phyloP scores from a whole-genome alignment of 2,797 vertebrate species.

The Brotula barbata region DNA sequence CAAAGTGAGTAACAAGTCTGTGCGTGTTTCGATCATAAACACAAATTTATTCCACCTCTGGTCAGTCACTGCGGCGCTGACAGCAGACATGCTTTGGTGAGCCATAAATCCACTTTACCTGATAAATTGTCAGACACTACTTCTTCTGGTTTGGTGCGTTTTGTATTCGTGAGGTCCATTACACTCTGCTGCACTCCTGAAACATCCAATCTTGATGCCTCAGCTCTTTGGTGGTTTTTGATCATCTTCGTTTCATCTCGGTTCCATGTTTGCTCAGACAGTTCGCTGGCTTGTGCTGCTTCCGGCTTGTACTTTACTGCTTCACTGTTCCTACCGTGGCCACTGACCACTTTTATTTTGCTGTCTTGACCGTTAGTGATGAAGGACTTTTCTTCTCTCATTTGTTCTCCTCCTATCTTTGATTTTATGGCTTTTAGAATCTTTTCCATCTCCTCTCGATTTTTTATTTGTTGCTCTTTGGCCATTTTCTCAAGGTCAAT shows the following conservation, averaged over 20 bases:
- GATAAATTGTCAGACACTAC: constrained; percentile 39
- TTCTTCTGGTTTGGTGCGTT: constrained; percentile 13
- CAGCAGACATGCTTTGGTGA: background rate
- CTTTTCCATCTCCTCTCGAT: constrained; percentile 60
- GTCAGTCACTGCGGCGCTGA: background rate
- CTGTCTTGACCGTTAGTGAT: constrained; percentile 1
- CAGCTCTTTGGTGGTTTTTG: constrained; percentile 11
- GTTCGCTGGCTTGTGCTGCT: accelerated
- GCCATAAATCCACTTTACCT: constrained; percentile 53
- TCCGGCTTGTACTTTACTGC: background rate
- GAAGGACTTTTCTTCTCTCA: constrained; percentile 13
- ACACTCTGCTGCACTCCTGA: background rate
- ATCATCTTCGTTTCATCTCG: constrained; percentile 13
- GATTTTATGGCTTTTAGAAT: constrained; percentile 40
- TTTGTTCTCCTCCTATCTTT: constrained; percentile 28
- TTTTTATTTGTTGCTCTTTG: constrained; percentile 68
- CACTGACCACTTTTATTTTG: constrained; percentile 7
- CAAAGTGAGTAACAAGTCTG: no score
- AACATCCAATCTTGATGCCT: background rate
- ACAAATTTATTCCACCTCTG: background rate
- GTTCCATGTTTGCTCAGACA: constrained; percentile 2
- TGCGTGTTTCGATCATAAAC: background rate
- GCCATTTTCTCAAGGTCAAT: constrained; percentile 67
- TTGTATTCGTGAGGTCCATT: constrained; percentile 18
- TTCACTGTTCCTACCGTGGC: constrained; percentile 10